Evolutionary conservation across 2,797 vertebrate species (phyloP), one percentile per base, ranked within the genome.

Genomic region (Cossypha caffra): DNA sequence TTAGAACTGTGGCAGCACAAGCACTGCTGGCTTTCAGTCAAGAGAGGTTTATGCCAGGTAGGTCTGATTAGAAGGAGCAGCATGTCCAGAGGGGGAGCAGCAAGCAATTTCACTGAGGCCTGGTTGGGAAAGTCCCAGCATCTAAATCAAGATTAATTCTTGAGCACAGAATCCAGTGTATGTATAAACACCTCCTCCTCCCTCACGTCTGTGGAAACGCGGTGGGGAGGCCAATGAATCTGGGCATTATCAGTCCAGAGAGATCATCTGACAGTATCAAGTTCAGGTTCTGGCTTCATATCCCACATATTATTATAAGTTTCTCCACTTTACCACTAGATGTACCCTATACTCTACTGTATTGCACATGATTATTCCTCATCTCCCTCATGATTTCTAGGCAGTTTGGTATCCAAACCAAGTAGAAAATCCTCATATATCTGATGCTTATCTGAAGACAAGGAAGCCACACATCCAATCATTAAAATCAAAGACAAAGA

Each of bases 101-200:
- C 87, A 92, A 80, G 76, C 87, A 95, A 90, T 94, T 93, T 94
- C 88, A 95, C 72, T 86, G 87, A 94, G 91, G 94, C 76, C 89
- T 58, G 79, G 43, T 25, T 97, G 95, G 95, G 95, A 96, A 97
- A 97, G 96, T 97, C 95, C 96, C 96, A 96, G 89, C 87, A 90
- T 73, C 94, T 91, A 96, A 90, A 95, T 95, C 94, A 96, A 96
- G 95, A 97, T 96, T 94, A 95, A 95, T 73, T 96, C 72, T 26
- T 55, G 24, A 95, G 58, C 15, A 8, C 29, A 91, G 93, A 91
- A 91, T 83, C 40, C 85, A 95, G 85, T 54, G 58, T 89, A 64
- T 91, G 92, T 77, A 91, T 91, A 92, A 96, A 96, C 93, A 95
- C 85, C 84, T 92, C 67, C 94, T 92, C 88, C 95, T 96, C 95